phyloP scores from a whole-genome alignment of 2,797 vertebrate genomes.

The Hapalemur alaotrensis region DNA sequence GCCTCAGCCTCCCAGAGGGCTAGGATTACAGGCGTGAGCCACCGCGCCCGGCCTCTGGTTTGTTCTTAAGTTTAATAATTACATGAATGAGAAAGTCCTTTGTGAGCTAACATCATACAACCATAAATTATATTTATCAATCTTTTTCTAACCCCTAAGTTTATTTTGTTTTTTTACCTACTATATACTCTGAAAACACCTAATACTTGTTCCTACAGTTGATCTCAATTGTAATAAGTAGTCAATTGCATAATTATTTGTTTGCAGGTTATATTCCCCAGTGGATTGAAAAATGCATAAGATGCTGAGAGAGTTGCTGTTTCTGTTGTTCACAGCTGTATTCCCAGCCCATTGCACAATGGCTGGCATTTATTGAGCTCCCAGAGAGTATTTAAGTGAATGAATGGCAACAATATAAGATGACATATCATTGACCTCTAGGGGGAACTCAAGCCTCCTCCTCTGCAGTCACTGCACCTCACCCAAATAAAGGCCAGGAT shows the following conservation, averaged over 20 bases:
- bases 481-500: not conserved
- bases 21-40: too few relatives aligned
- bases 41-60: not conserved
- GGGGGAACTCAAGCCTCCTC: not conserved
- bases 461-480: not conserved
- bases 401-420: not conserved
- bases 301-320: not conserved
- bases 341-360: not conserved
- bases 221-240: constrained; percentile 21
- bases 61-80: constrained; percentile 18
- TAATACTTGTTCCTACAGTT: constrained; percentile 29
- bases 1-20: too few relatives aligned
- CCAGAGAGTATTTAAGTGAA: not conserved
- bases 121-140: not conserved
- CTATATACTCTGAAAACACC: constrained; percentile 1
- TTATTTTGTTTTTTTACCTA: not conserved
- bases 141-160: not conserved
- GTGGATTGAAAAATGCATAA: not conserved
- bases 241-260: constrained; percentile 44
- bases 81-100: not conserved
- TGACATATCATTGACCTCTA: not conserved
- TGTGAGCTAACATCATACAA: not conserved
- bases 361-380: not conserved
- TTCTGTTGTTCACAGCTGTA: constrained; percentile 22
- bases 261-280: constrained; percentile 21